phyloP scores from a whole-genome alignment of 2,113 vertebrate genomes.

The Myotis lucifugus region DNA sequence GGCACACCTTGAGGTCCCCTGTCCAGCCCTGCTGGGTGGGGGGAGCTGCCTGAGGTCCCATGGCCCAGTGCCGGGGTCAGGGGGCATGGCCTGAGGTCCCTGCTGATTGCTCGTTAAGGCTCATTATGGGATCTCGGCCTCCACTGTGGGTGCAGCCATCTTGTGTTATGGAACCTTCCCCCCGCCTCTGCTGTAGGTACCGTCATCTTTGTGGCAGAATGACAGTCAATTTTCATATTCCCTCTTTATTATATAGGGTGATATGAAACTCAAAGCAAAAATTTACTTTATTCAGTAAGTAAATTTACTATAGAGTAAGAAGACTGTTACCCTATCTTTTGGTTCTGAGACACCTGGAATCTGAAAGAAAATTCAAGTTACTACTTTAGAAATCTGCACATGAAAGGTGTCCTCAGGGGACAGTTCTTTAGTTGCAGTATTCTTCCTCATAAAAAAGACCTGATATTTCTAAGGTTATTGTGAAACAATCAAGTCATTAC shows the following conservation, averaged over 20 bases:
- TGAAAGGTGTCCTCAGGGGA: background rate
- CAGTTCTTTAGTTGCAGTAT: background rate
- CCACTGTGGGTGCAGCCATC: too few relatives aligned
- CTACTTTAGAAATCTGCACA: background rate
- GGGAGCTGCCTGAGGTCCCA: too few relatives aligned
- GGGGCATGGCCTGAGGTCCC: too few relatives aligned
- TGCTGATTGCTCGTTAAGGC: too few relatives aligned
- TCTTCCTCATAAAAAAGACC: background rate
- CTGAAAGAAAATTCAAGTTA: background rate
- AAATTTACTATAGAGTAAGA: background rate
- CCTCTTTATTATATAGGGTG: background rate
- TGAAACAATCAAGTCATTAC: background rate
- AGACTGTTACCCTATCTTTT: background rate
- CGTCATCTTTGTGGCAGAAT: too few relatives aligned
- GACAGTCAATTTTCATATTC: too few relatives aligned
- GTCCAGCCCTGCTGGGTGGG: too few relatives aligned
- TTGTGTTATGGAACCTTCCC: too few relatives aligned
- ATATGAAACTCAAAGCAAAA: background rate
- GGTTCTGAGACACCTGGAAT: background rate
- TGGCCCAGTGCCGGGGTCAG: too few relatives aligned
- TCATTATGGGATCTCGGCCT: too few relatives aligned
- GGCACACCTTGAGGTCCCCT: too few relatives aligned
- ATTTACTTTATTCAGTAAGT: background rate
- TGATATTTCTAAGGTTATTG: constrained; percentile 40
- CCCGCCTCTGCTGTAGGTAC: too few relatives aligned